Evolutionary conservation across 2,888 invertebrate genomes (phyloP), one percentile per base, ranked within the genome.

Genomic region (Rhorus exstirpatorius): DNA sequence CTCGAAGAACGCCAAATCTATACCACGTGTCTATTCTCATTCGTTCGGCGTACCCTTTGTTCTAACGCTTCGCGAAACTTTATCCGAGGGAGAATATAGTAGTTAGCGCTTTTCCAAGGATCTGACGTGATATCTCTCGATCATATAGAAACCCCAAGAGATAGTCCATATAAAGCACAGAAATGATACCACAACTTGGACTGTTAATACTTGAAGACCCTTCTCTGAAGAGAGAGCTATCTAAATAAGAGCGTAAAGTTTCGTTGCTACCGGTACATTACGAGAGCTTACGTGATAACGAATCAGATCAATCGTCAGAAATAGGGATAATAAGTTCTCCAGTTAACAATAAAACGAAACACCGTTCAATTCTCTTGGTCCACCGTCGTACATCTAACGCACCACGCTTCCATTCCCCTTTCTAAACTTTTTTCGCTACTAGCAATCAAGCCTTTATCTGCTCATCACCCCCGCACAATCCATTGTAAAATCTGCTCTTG

Each of bases 371-470:
- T 87, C 86, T 83, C 65, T 68, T 60, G 63, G 77, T 76, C 81
- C 78, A 86, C 81, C 86, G 86, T 89, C 87, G 84, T 87, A 55
- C 49, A 55, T 24, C 44, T 14, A 24, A 35, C 35, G 8, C 38
- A 46, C 46, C 53, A 38, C 53, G 12, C 12, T 31, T 24, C 31
- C 63, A 44, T 68, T 63, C 55, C n/a, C 21, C 53, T 55, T 46
- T 41, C 44, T 31, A 3, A 55, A 31, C 53, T 71, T 82, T 79
- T 78, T 67, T 80, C 41, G 41, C 60, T 38, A 21, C 76, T 79
- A 75, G 83, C 85, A 85, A 89, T 87, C 88, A 86, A 87, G n/a
- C 87, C 83, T 86, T 89, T 89, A 90, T 90, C 89, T 87, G 84
- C 41, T 71, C 83, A 79, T 82, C 51, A 61, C 46, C 14, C 21